Percentiles rank a stretch among this genome's conserved stretches.
Conservation (phyloP, 2,797 vertebrate genomes). For the Pangasius larnaudii region DNA sequence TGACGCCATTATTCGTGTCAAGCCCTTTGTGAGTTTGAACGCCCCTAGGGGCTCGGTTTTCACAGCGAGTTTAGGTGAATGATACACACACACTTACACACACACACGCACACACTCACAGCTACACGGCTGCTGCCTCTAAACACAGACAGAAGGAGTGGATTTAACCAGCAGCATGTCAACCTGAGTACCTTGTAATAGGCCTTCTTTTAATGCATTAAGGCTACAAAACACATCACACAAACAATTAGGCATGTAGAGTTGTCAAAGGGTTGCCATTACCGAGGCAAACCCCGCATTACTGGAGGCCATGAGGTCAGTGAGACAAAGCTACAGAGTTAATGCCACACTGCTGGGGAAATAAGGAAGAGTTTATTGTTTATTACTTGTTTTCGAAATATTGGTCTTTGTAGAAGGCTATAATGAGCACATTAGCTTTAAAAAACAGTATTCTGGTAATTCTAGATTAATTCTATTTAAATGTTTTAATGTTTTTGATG, state of each 20-base stretch:
- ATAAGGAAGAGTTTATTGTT: background rate
- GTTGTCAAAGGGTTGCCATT: background rate
- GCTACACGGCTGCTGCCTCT: background rate
- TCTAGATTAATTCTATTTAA: background rate
- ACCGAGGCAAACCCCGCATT: conserved; percentile 2
- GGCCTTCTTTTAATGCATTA: background rate
- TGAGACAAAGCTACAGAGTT: conserved; percentile 3
- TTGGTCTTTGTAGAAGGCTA: background rate
- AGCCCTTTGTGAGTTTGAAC: background rate
- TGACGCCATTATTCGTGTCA: background rate
- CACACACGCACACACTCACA: background rate
- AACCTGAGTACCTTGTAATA: background rate
- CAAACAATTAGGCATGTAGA: background rate
- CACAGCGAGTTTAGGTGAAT: background rate
- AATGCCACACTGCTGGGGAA: background rate
- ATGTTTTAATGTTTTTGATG: background rate
- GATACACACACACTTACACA: background rate
- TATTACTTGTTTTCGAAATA: background rate
- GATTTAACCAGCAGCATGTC: background rate
- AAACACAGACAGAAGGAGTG: background rate
- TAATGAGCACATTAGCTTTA: background rate
- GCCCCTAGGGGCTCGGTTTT: background rate
- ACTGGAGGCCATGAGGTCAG: conserved; percentile 12
- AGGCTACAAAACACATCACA: background rate
- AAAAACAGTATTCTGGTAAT: too few species aligned